These are phyloP conservation scores for Drosophila yooni DNA, from an alignment of 2,888 invertebrate genomes.

Conservation along the genomic window DNA sequence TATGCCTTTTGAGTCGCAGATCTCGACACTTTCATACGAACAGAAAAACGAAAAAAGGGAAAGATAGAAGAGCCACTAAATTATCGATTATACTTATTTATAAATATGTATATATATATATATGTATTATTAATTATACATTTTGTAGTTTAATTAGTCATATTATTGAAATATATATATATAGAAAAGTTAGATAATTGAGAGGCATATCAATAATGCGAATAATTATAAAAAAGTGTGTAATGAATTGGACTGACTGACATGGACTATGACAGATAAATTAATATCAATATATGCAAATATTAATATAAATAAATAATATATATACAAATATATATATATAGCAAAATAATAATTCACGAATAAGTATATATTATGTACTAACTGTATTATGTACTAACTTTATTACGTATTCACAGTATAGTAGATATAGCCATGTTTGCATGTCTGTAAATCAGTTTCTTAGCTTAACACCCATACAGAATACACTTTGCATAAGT, in stretches of 20 bases:
- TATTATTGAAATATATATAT: no score
- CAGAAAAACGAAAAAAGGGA: not conserved
- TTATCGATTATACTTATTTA: not conserved
- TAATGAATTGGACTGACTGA: not conserved
- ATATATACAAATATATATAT: no score
- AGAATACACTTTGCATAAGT: not conserved
- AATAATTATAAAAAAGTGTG: not conserved
- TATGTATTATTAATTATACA: not conserved
- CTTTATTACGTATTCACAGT: not conserved
- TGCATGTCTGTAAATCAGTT: not conserved
- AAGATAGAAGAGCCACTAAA: not conserved
- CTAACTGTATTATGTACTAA: not conserved
- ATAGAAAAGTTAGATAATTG: fast-evolving
- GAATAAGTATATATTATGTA: not conserved
- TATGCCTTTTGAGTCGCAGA: not conserved
- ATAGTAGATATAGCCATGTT: not conserved
- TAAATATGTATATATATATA: not conserved
- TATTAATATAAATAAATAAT: no score
- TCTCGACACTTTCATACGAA: not conserved
- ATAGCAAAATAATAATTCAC: no score
- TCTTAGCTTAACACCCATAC: not conserved
- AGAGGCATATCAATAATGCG: not conserved
- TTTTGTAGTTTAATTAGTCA: not conserved
- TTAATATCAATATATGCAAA: no score
- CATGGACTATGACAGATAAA: no score